Percentiles rank a stretch among this genome's conserved stretches.
Evolutionary conservation across 2,797 vertebrate species (phyloP).

Genomic region (Xerus rutilus): DNA sequence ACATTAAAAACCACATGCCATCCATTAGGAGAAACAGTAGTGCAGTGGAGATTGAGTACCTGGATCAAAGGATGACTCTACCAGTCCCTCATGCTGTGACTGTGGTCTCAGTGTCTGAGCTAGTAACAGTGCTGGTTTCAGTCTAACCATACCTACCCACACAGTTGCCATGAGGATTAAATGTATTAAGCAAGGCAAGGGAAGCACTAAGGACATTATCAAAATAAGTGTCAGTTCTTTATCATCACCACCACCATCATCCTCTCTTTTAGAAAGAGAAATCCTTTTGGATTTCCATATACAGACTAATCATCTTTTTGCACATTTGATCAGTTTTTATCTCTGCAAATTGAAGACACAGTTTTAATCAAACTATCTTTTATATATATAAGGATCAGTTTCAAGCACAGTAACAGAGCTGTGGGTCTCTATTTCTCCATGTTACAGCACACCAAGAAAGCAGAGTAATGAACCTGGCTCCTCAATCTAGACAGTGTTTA

Average conservation of each 20-base stretch:
- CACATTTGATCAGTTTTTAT: not conserved
- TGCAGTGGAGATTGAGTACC: not conserved
- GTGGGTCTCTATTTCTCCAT: not conserved
- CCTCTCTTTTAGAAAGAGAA: not conserved
- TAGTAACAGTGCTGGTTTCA: not conserved
- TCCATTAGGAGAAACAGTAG: not conserved
- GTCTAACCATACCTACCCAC: not conserved
- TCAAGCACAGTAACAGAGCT: not conserved
- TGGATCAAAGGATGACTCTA: not conserved
- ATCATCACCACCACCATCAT: not conserved
- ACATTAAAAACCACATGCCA: not conserved
- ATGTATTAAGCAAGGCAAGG: not conserved
- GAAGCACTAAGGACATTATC: not conserved
- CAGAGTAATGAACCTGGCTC: not conserved
- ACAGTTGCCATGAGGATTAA: not conserved
- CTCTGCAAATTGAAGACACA: not conserved
- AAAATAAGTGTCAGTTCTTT: not conserved
- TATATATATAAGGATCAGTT: not conserved
- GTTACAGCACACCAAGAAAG: not conserved
- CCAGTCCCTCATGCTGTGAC: not conserved
- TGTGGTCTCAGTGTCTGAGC: not conserved
- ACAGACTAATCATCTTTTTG: not conserved
- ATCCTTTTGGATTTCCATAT: constrained; percentile 1
- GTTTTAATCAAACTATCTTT: constrained; percentile 28
- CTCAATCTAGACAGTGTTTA: not conserved